These are phyloP conservation scores for Coreoperca whiteheadi DNA, from an alignment of 2,113 vertebrate species.

Conservation along the genomic window DNA sequence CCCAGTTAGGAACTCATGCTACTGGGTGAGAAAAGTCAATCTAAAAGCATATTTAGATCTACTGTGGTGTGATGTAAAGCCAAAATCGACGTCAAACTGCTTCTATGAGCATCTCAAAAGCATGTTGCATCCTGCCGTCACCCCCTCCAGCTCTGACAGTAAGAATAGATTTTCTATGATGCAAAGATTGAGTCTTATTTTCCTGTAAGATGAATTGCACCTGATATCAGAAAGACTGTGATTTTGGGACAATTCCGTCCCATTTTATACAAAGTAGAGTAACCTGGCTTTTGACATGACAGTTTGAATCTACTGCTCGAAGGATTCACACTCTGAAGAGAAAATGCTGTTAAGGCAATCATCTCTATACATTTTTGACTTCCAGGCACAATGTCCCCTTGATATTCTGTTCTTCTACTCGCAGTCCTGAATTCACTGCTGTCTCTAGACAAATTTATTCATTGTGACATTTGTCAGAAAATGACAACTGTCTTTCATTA, in stretches of 20 bases:
- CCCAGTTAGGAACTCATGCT: background rate
- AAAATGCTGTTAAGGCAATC: background rate
- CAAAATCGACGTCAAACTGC: slow-evolving; percentile 10
- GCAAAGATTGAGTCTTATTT: background rate
- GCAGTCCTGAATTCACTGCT: background rate
- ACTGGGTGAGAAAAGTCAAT: background rate
- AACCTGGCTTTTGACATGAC: background rate
- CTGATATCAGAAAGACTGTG: slow-evolving; percentile 1
- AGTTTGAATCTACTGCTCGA: background rate
- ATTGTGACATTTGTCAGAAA: slow-evolving; percentile 38
- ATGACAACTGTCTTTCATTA: slow-evolving; percentile 44
- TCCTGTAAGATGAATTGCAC: background rate
- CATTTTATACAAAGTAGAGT: slow-evolving; percentile 13
- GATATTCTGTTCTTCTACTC: background rate
- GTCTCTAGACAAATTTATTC: slow-evolving; percentile 17
- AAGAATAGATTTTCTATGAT: background rate
- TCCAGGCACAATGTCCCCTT: slow-evolving; percentile 19
- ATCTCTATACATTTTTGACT: background rate
- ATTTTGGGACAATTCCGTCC: slow-evolving; percentile 9
- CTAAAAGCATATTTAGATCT: background rate
- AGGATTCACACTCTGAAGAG: background rate
- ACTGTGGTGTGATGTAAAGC: background rate
- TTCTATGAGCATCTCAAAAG: background rate
- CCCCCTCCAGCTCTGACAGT: background rate
- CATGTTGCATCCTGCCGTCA: background rate